Evolutionary conservation across 2,888 invertebrate species (phyloP), one percentile per base, ranked within the genome.

Genomic region (Troides aeacus): DNA sequence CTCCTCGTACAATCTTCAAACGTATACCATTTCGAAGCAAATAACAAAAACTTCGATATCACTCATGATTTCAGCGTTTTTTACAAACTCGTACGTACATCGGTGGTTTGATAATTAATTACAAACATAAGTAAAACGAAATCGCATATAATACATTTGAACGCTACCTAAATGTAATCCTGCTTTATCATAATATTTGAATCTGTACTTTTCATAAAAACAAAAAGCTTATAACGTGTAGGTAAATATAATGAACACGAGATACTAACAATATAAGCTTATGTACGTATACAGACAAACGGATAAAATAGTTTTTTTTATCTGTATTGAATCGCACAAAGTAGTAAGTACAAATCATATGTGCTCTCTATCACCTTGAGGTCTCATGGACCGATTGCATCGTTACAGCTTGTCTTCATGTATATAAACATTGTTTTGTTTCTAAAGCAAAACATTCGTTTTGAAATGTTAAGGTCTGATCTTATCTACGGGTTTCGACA

Each of bases 311-410:
- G 60, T 53, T 53, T 53, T 53, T 53, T 53, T n/a, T n/a, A 18
- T 53, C 6, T n/a, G 73, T 56, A 39, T 66, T 53, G 23, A 56
- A 66, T 36, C 61, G 53, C 60, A 21, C 60, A 61, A 10, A 64
- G 53, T 64, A 68, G 64, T 63, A 71, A 71, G 74, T 73, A 66
- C 62, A 64, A 70, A 69, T 64, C 58, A 58, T 68, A 62, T 64
- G 50, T 62, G 59, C 67, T 68, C 66, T 79, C 74, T 73, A 76
- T 83, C 79, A 84, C 87, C 86, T 87, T 85, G 86, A 79, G 78
- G 77, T 62, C 64, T 61, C 68, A 78, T 79, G 76, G 75, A 75
- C 74, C 75, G 71, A 75, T 80, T 78, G 76, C 63, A 76, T 74
- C 65, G 57, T 67, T 56, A 66, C 53, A 39, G 30, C 74, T 53